These are phyloP conservation scores for Eidolon helvum DNA, from an alignment of 2,113 vertebrate genomes.

Conservation along the genomic window DNA sequence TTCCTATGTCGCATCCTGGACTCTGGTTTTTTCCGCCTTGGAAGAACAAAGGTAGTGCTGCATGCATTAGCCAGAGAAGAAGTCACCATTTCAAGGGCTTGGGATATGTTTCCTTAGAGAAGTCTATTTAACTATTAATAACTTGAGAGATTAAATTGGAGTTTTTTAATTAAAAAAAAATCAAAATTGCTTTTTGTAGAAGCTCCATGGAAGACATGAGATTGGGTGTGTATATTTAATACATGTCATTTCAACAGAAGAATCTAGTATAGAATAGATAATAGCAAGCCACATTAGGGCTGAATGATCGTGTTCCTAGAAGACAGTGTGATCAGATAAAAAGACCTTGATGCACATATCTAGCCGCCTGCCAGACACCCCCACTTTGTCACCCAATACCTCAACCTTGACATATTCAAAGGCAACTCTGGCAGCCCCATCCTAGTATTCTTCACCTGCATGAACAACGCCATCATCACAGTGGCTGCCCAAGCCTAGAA, in stretches of 20 bases:
- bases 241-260: not conserved
- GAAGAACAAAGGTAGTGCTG: accelerated
- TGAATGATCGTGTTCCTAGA: not conserved
- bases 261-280: not conserved
- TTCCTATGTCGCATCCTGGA: not conserved
- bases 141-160: not conserved
- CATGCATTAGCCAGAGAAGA: accelerated
- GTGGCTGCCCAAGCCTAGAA: not conserved
- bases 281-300: not conserved
- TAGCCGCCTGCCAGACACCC: not conserved
- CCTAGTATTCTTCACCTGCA: too few relatives aligned
- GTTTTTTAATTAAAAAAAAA: not conserved
- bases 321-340: not conserved
- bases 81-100: not conserved
- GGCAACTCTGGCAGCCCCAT: not conserved
- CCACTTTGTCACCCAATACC: not conserved
- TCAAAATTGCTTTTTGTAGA: not conserved
- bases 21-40: accelerated
- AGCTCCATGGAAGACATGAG: not conserved
- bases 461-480: not conserved
- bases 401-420: not conserved
- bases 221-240: not conserved
- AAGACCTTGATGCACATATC: not conserved
- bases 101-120: not conserved
- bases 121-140: not conserved